phyloP scores from a whole-genome alignment of 2,113 vertebrate species.

The Bombycilla garrulus region DNA sequence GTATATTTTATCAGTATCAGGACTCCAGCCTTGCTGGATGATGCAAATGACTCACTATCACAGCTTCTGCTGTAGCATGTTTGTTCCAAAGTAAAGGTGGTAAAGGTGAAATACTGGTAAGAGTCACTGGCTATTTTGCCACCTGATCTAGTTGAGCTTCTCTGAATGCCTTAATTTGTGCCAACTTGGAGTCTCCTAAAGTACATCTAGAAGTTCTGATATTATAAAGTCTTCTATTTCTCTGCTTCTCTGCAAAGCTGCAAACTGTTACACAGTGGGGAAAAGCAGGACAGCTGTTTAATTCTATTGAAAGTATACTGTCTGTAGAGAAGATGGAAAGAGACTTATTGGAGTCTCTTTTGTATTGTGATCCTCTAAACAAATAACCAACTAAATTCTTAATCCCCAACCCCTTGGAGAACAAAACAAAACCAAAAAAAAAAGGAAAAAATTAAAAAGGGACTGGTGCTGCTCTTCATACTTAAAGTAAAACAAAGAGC shows the following conservation, averaged over 20 bases:
- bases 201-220: neutral
- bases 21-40: neutral
- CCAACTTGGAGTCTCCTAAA: neutral
- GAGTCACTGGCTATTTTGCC: neutral
- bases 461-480: slow-evolving; percentile 13
- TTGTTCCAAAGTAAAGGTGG: neutral
- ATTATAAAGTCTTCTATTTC: neutral
- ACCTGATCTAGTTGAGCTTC: neutral
- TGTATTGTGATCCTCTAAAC: slow-evolving; percentile 44
- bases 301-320: slow-evolving; percentile 23
- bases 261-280: neutral
- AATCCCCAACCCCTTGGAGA: neutral
- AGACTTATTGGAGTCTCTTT: slow-evolving; percentile 17
- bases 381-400: slow-evolving; percentile 58
- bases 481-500: neutral
- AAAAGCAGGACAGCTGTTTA: slow-evolving; percentile 19
- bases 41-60: neutral
- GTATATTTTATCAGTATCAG: neutral
- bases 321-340: slow-evolving; percentile 1
- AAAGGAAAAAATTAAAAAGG: neutral
- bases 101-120: neutral
- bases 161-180: neutral
- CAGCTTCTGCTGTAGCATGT: neutral
- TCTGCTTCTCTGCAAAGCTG: neutral
- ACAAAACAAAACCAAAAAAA: neutral